Evolutionary conservation across 2,888 invertebrate genomes (phyloP), one percentile per base, ranked within the genome.

Genomic region (Chrysotoxum bicinctum): DNA sequence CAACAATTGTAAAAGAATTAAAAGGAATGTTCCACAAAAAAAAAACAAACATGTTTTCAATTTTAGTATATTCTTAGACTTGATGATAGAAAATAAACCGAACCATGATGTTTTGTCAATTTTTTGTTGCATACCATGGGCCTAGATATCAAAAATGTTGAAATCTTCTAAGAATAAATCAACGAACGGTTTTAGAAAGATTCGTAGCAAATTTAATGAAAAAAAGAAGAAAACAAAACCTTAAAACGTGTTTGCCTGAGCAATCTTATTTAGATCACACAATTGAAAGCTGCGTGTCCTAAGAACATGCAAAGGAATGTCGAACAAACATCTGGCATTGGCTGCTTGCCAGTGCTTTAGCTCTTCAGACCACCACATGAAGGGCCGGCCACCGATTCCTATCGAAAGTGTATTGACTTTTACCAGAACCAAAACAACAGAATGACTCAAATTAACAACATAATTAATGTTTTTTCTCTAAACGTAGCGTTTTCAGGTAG

Each of bases 331-430:
- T 66, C 79, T 69, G 74, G 43, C 37, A 64, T 74, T 84, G 83
- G 83, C 79, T 35, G 9, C 26, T 37, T 79, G 83, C 83, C 83
- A 84, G 50, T 35, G 32, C 1, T n/a, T 68, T 62, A 54, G 70
- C 16, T 68, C 9, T 30, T 62, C 35, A 72, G 43, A 72, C 45
- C 30, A 73, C 50, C 21, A 73, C 19, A 58, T 43, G 45, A 78
- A 78, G 78, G 78, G 78, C 73, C 78, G 52, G 78, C 68, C 68
- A 62, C 62, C 43, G 62, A 45, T 56, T 73, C 14, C 52, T 74
- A 52, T 68, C 58, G 50, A 54, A 58, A 77, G 45, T 45, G 32
- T 73, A 78, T 76, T 70, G 76, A 64, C 81, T 72, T 81, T 81
- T 81, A 76, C 56, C 58, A 26, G 23, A 50, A 16, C 26, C 12